These are phyloP conservation scores for Pteromalus puparum DNA, from an alignment of 1,140 invertebrate species.

Conservation along the genomic window DNA sequence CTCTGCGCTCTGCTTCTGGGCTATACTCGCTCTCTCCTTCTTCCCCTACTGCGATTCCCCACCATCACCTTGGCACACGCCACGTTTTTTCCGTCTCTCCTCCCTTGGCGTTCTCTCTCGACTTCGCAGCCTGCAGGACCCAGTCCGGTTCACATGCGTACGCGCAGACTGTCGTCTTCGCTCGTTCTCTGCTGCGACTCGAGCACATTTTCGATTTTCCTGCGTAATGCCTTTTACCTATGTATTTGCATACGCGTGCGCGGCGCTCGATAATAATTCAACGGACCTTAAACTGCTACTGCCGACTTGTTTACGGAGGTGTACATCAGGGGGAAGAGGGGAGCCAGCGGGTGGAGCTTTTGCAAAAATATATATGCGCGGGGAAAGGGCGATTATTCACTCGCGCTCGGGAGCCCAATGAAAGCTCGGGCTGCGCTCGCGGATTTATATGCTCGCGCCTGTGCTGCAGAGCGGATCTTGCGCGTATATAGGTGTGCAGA, in stretches of 20 bases:
- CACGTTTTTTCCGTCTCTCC: background rate
- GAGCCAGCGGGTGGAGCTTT: background rate
- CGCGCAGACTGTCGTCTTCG: background rate
- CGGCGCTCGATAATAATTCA: conserved; percentile 31
- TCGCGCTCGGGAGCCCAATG: conserved; percentile 36
- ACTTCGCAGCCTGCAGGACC: background rate
- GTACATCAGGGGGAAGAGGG: too few relatives aligned
- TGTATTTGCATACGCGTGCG: background rate
- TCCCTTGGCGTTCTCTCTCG: background rate
- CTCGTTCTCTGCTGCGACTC: conserved; percentile 46
- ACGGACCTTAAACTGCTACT: conserved; percentile 28
- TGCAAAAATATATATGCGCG: conserved; percentile 30
- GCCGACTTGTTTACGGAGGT: conserved; percentile 20
- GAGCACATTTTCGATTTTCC: conserved; percentile 55
- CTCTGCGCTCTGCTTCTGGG: conserved; percentile 35
- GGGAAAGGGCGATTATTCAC: conserved; percentile 42
- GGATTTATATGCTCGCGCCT: conserved; percentile 37
- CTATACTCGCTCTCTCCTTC: background rate
- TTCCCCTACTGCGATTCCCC: background rate
- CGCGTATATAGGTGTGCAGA: conserved; percentile 3
- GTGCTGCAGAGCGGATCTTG: conserved; percentile 6
- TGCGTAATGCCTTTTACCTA: background rate
- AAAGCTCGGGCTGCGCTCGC: conserved; percentile 20
- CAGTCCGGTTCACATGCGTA: conserved; percentile 23
- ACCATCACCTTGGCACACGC: background rate